Percentiles rank a stretch among this genome's conserved stretches.
Conservation (phyloP, 2,113 vertebrate genomes). For the Bufo bufo region DNA sequence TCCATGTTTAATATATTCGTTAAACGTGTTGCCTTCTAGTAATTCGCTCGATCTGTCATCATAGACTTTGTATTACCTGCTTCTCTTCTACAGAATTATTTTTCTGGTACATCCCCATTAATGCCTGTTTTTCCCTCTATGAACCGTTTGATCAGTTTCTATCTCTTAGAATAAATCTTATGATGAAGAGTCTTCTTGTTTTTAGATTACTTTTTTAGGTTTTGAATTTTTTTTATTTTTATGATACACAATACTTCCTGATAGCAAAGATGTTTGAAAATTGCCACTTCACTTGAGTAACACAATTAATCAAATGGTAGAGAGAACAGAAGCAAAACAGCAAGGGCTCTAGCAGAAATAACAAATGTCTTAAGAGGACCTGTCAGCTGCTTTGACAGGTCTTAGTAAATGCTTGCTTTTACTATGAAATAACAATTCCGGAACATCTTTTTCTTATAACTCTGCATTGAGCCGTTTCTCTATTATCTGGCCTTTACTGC, state of each 20-base stretch:
- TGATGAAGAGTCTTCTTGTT: not conserved
- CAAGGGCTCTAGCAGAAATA: not conserved
- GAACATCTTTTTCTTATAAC: too few species aligned
- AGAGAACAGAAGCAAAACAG: not conserved
- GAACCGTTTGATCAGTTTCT: not conserved
- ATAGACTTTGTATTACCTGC: conserved; percentile 1
- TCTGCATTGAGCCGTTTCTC: too few species aligned
- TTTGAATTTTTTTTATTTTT: not conserved
- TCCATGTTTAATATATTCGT: not conserved
- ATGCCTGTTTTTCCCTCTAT: not conserved
- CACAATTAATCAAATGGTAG: not conserved
- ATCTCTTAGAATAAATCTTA: not conserved
- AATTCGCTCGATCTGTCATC: conserved; percentile 33
- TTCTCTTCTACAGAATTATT: not conserved
- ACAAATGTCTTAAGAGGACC: not conserved
- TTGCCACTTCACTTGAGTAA: not conserved
- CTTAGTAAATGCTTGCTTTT: too few species aligned
- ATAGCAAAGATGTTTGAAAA: not conserved
- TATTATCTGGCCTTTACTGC: too few species aligned
- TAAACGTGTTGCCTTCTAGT: conserved; percentile 13
- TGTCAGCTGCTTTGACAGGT: too few species aligned
- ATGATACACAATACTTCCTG: too few species aligned
- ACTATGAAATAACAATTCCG: too few species aligned
- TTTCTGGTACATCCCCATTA: not conserved
- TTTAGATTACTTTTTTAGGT: not conserved